These are phyloP conservation scores for Aldabrachelys gigantea DNA, from an alignment of 2,113 vertebrate species.

Conservation along the genomic window DNA sequence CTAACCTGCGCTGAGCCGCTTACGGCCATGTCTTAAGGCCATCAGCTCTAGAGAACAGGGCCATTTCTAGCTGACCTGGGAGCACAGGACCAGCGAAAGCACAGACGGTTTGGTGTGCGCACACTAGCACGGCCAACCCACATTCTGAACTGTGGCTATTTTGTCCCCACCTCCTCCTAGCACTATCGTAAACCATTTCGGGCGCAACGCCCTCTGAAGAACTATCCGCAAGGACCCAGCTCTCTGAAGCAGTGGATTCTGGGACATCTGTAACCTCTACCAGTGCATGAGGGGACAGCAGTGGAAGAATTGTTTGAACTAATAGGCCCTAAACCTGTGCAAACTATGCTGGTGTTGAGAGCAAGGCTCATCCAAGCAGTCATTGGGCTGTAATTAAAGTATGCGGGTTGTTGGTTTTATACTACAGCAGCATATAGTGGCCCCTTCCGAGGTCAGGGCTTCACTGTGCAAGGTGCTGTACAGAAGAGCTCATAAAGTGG, in stretches of 20 bases:
- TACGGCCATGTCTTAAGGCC: fast-evolving
- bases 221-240: background rate
- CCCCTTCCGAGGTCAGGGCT: fast-evolving
- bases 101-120: background rate
- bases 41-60: fast-evolving
- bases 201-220: background rate
- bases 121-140: fast-evolving
- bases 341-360: constrained; percentile 19
- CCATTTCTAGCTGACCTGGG: fast-evolving
- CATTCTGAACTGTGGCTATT: fast-evolving
- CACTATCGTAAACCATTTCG: fast-evolving
- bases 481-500: background rate
- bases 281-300: fast-evolving
- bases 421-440: background rate
- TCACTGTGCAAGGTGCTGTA: background rate
- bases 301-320: background rate
- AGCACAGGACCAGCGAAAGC: background rate
- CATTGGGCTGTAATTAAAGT: constrained; percentile 37
- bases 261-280: background rate
- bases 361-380: background rate
- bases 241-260: fast-evolving
- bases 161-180: background rate
- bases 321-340: constrained; percentile 1
- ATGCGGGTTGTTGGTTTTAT: background rate
- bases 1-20: background rate